Evolutionary conservation across 1,140 invertebrate species (phyloP), one percentile per base, ranked within the genome.

Genomic region (Solen grandis): DNA sequence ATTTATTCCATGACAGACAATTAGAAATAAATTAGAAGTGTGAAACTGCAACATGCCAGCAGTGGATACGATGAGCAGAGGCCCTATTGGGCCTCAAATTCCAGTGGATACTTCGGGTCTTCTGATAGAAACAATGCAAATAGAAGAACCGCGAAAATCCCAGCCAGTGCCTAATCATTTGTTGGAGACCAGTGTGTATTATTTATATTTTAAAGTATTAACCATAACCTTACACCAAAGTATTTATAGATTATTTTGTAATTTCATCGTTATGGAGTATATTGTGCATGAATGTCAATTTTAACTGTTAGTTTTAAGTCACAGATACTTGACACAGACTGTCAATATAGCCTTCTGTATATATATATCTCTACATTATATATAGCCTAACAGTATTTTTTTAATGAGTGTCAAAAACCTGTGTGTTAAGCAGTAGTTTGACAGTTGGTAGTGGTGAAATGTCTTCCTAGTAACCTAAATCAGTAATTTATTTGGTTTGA

Each of bases 151-250:
- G 1, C 82, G 80, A 57, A 88, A 88, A 77, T 68, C 84, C 35
- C 66, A 85, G 27, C 79, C 84, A 27, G 89, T 91, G 54, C 91
- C 91, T 25, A 90, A 92, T 60, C 91, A 92, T 86, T 74, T 92
- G 10, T 75, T 92, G 25, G 89, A 92, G 50, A 89, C 91, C 87
- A 92, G 91, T 92, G 16, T 76, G 22, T 69, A 60, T n/a, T 3
- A 27, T n/a, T 29, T 78, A 46, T 19, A 19, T 10, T 68, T 14
- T 68, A 25, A 5, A 25, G 54, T 77, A 27, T 31, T 52, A 62
- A 41, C 62, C n/a, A 54, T 19, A 55, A 50, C 22, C 5, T 19
- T n/a, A 60, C 5, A 8, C 33, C 36, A 38, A 31, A 8, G 22
- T 13, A 5, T 36, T 14, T 5, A 14, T 57, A 19, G 60, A 36